Conservation (phyloP, 2,888 invertebrate species). For the Polyommatus iphigenia region DNA sequence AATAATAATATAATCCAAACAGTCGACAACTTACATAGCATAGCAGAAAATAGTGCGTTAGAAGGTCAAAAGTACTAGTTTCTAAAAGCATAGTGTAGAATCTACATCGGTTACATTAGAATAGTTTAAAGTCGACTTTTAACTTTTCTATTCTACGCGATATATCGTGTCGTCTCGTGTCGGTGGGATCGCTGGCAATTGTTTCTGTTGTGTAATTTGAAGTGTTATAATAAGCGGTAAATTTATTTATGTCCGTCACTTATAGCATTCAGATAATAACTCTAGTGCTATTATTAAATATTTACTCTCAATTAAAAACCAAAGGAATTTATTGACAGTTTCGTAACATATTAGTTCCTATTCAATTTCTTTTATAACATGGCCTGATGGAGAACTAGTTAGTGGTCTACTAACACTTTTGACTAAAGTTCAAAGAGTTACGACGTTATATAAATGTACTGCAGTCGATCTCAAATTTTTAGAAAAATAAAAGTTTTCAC, state of each 20-base stretch:
- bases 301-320: not conserved
- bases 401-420: not conserved
- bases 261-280: constrained; percentile 52
- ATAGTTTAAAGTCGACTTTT: too few species aligned
- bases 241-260: constrained; percentile 54
- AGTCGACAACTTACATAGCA: too few species aligned
- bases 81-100: too few species aligned
- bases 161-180: constrained; percentile 45
- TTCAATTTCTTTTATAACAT: not conserved
- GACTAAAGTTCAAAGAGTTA: too few species aligned
- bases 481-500: too few species aligned
- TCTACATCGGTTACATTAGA: too few species aligned
- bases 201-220: constrained; percentile 56
- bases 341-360: not conserved
- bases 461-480: too few species aligned
- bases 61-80: too few species aligned
- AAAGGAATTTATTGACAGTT: not conserved
- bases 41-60: too few species aligned
- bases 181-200: constrained; percentile 44
- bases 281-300: not conserved
- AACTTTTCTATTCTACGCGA: not conserved
- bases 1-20: too few species aligned
- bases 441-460: too few species aligned
- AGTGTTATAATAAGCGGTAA: constrained; percentile 67
- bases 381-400: not conserved